Base-by-base conservation (phyloP, 2,797 vertebrate species). In the Capromys pilorides region DNA sequence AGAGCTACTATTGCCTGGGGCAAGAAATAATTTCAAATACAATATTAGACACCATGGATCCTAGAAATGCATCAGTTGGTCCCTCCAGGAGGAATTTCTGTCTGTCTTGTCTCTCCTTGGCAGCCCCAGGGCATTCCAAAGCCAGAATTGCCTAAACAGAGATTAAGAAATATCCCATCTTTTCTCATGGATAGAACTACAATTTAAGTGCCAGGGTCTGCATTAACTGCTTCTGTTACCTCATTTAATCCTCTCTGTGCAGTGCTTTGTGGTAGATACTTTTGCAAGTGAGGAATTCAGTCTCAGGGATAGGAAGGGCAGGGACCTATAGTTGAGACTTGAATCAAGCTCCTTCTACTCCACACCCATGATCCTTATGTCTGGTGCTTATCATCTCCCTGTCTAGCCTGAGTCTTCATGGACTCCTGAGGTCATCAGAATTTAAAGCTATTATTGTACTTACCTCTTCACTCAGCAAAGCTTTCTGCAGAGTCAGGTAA, bases 401-500 rank as follows among this genome's bases (percentile, higher is more conserved):
- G 33, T n/a, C 8, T 9, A 82, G 57, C 67, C 57, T 13, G 14
- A 18, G 75, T 45, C 79, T 51, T 85, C 79, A 1, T 9, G 5
- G 18, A 78, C 12, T 12, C 75, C 90, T 69, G 51, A 88, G 92
- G 86, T 93, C 94, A 86, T 93, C 86, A 93, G 80, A 93, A 92
- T 91, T 80, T 69, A n/a, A 41, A 62, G 73, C 93, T 73, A n/a
- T 96, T 39, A 54, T 24, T 45, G 71, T 45, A 45, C 92, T 91
- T 84, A 95, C 54, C 62, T 39, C 88, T 91, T 85, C 59, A 89
- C 93, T 97, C 95, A 96, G 95, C 95, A 97, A 92, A 89, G 54
- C 67, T 87, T 97, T 95, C 94, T 95, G 92, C 69, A 19, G 61
- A 91, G 88, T 96, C 95, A 97, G 95, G 78, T 94, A 67, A 96